Conservation (phyloP, 2,888 invertebrate species). For the Cerastis leucographa region DNA sequence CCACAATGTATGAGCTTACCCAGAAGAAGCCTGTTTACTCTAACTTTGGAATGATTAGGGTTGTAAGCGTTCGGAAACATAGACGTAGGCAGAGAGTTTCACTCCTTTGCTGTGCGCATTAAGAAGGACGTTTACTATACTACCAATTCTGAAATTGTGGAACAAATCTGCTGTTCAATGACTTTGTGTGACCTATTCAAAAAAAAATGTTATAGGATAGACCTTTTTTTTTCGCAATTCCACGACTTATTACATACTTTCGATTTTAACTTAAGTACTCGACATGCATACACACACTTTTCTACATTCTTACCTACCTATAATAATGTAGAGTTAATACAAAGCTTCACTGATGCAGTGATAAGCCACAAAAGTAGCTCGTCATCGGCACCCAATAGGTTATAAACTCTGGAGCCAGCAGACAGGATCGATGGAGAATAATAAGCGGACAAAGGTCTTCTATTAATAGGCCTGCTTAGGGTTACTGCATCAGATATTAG, state of each 20-base stretch:
- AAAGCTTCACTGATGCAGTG: constrained; percentile 16
- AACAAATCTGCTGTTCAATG: not conserved
- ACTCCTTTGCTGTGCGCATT: too few species aligned
- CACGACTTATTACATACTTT: not conserved
- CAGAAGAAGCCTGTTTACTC: too few species aligned
- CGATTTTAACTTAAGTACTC: not conserved
- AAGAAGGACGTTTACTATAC: not conserved
- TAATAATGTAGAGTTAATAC: not conserved
- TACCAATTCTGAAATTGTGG: not conserved
- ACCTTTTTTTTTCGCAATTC: not conserved
- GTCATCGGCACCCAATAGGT: constrained; percentile 68
- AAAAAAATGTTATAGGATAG: not conserved
- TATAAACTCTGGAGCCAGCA: constrained; percentile 66
- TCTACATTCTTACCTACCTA: not conserved
- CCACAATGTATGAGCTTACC: too few species aligned
- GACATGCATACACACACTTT: not conserved
- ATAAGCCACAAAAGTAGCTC: constrained; percentile 41
- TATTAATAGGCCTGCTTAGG: constrained; percentile 59
- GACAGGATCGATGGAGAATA: constrained; percentile 62
- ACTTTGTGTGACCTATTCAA: not conserved
- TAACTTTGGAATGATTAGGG: too few species aligned
- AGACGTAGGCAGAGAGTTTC: too few species aligned
- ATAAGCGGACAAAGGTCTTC: constrained; percentile 57
- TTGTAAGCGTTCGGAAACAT: too few species aligned
- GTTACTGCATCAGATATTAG: constrained; percentile 28